These are phyloP conservation scores for Hyperoplus immaculatus DNA, from an alignment of 2,797 vertebrate species.

Conservation along the genomic window DNA sequence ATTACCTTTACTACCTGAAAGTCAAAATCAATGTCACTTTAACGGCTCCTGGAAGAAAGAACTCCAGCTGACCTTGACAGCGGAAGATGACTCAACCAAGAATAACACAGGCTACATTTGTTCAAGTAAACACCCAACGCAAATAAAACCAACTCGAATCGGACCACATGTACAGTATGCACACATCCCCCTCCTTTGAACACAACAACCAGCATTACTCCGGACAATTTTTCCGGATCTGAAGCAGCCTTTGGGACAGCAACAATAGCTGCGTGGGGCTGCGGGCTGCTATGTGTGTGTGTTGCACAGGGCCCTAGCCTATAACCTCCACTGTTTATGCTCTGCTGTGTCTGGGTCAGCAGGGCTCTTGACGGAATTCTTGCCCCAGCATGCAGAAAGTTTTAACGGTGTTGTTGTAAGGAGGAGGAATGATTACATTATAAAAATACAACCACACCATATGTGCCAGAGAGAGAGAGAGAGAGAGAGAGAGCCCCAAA, in stretches of 20 bases:
- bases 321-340: slow-evolving; percentile 69
- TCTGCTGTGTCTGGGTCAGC: slow-evolving; percentile 76
- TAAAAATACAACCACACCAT: slow-evolving; percentile 74
- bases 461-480: slow-evolving; percentile 54
- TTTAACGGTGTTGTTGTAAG: slow-evolving; percentile 77
- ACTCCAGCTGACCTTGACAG: slow-evolving; percentile 66
- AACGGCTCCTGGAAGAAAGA: slow-evolving; percentile 50
- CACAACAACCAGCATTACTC: neutral
- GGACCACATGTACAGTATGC: neutral
- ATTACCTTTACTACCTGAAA: slow-evolving; percentile 64
- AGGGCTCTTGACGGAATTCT: slow-evolving; percentile 72
- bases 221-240: neutral
- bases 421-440: slow-evolving; percentile 79
- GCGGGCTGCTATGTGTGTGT: slow-evolving; percentile 47
- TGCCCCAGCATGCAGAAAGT: slow-evolving; percentile 77
- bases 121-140: slow-evolving; percentile 60
- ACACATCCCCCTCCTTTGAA: neutral
- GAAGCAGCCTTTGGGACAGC: slow-evolving; percentile 19
- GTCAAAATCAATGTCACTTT: slow-evolving; percentile 65
- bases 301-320: slow-evolving; percentile 42
- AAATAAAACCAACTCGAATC: slow-evolving; percentile 47
- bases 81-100: slow-evolving; percentile 66
- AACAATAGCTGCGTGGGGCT: slow-evolving; percentile 28
- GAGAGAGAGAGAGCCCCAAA: slow-evolving; percentile 33
- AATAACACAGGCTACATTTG: slow-evolving; percentile 61